Evolutionary conservation across 2,797 vertebrate genomes (phyloP).

Genomic region (Salarias fasciatus): DNA sequence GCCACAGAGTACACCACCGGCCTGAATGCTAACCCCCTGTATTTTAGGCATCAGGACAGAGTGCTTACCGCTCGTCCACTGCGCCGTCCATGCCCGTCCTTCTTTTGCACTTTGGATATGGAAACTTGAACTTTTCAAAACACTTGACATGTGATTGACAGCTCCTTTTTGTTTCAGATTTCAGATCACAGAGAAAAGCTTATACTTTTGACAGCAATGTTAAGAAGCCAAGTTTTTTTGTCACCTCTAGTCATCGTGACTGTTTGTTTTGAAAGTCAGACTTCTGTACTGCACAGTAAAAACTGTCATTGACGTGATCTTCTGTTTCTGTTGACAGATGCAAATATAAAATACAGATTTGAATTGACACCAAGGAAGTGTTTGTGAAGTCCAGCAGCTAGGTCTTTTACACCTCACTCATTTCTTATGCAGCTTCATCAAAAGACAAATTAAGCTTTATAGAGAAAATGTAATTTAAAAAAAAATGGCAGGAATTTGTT

Average conservation of each 20-base stretch:
- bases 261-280: slow-evolving; percentile 27
- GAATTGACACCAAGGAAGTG: no score
- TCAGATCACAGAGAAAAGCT: slow-evolving; percentile 1
- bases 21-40: no score
- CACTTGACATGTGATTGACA: slow-evolving; percentile 36
- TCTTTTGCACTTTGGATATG: slow-evolving; percentile 15
- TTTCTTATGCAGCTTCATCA: no score
- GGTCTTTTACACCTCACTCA: no score
- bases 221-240: slow-evolving; percentile 20
- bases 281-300: slow-evolving; percentile 4
- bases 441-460: no score
- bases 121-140: slow-evolving; percentile 25
- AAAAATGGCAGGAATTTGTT: no score
- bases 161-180: slow-evolving; percentile 24
- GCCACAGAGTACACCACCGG: no score
- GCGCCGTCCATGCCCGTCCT: background rate
- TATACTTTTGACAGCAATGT: slow-evolving; percentile 6
- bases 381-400: no score
- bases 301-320: slow-evolving; percentile 1
- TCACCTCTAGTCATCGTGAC: slow-evolving; percentile 8
- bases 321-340: slow-evolving; percentile 8
- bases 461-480: no score
- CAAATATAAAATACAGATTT: background rate
- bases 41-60: no score
- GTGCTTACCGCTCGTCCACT: no score